These are phyloP conservation scores for Leucophenga montana DNA, from an alignment of 2,888 invertebrate species.

Conservation along the genomic window DNA sequence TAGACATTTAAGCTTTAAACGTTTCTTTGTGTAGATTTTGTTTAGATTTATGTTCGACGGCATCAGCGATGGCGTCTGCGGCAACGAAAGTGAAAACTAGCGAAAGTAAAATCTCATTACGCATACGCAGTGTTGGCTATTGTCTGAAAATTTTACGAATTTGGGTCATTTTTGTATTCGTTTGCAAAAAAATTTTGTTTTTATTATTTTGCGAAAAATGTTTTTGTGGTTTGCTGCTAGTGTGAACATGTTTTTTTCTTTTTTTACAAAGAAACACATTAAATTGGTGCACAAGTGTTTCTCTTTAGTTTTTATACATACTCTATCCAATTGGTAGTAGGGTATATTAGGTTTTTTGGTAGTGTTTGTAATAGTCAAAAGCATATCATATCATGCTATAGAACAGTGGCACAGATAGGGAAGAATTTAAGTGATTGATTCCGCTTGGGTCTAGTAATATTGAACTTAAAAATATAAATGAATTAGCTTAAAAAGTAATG, in stretches of 20 bases:
- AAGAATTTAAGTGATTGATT: no score
- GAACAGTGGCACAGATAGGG: no score
- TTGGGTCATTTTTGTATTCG: slow-evolving; percentile 53
- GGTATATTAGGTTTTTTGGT: no score
- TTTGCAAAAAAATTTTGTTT: background rate
- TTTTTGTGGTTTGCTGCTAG: background rate
- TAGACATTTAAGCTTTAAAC: background rate
- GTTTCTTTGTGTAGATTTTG: background rate
- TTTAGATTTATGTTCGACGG: no score
- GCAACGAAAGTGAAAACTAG: slow-evolving; percentile 62
- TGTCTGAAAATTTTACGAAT: slow-evolving; percentile 35
- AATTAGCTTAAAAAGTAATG: no score
- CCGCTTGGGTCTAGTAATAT: no score
- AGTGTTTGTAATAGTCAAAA: no score
- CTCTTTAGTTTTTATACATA: background rate
- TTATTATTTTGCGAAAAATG: background rate
- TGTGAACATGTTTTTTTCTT: background rate
- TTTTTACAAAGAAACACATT: background rate
- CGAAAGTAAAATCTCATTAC: slow-evolving; percentile 64
- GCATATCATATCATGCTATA: no score
- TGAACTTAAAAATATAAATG: no score
- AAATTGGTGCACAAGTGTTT: slow-evolving; percentile 40
- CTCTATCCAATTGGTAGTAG: no score
- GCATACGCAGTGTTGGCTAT: slow-evolving; percentile 56
- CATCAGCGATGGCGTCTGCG: background rate